Evolutionary conservation across 2,888 invertebrate species (phyloP).

Genomic region (Incurvaria masculella): DNA sequence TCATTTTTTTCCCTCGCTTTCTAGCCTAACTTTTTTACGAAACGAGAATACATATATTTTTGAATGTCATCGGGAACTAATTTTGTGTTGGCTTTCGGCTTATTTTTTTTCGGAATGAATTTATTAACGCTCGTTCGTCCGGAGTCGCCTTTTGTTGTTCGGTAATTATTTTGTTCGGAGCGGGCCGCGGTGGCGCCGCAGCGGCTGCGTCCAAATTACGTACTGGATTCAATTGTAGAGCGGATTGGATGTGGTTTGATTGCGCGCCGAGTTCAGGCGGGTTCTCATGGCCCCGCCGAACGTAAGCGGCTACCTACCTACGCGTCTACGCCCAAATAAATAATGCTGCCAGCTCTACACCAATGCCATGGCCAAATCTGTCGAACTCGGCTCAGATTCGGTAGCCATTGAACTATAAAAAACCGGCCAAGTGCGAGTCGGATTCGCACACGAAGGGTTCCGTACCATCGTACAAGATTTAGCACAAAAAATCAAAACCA

Average conservation of each 20-base stretch:
- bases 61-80: constrained; percentile 57
- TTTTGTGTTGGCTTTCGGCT: constrained; percentile 32
- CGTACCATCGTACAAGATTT: too few species aligned
- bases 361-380: too few species aligned
- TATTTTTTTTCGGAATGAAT: not conserved
- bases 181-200: not conserved
- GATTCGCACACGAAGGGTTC: too few species aligned
- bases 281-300: too few species aligned
- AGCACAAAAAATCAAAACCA: too few species aligned
- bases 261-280: not conserved
- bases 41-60: constrained; percentile 36
- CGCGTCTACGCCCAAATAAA: too few species aligned
- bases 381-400: too few species aligned
- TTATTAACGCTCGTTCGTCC: not conserved
- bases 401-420: too few species aligned
- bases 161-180: not conserved
- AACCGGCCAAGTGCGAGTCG: too few species aligned
- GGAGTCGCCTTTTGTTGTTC: not conserved
- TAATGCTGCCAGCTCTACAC: too few species aligned
- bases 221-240: not conserved
- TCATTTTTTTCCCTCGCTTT: not conserved
- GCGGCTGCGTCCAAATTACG: not conserved
- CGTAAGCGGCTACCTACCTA: too few species aligned
- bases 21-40: not conserved
- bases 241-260: not conserved